A percentile compares a stretch with the other conserved stretches of the same genome.
phyloP scores from a whole-genome alignment of 2,888 invertebrate genomes.

The Lasioglossum pauxillum region DNA sequence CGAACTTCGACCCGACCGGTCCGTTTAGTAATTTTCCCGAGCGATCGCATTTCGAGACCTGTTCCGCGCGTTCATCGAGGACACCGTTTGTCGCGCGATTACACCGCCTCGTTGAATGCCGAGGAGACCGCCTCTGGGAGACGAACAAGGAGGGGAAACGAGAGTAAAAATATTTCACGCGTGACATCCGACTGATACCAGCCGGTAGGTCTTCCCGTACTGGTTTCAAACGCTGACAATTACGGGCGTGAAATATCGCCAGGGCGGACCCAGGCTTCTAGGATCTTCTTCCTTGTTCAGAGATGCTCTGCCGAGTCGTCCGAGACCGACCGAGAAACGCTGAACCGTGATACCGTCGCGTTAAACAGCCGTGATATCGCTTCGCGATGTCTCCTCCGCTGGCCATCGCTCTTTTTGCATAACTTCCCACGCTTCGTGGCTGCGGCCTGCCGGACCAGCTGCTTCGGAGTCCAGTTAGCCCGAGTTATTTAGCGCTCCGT shows the following conservation, averaged over 20 bases:
- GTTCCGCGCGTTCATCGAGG: constrained; percentile 64
- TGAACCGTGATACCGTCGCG: neutral
- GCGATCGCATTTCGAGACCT: constrained; percentile 59
- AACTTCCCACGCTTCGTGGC: constrained; percentile 74
- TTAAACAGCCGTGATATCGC: constrained; percentile 54
- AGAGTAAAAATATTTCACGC: constrained; percentile 70
- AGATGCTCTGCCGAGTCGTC: neutral
- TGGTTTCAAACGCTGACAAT: constrained; percentile 71
- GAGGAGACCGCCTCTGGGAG: constrained; percentile 10
- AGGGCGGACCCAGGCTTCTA: neutral
- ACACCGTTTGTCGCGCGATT: constrained; percentile 9
- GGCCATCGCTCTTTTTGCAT: constrained; percentile 69
- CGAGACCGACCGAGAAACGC: neutral
- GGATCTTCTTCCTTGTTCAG: neutral
- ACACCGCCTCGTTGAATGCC: neutral
- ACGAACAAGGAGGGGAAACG: constrained; percentile 32
- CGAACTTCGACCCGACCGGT: constrained; percentile 62
- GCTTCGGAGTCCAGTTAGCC: constrained; percentile 68
- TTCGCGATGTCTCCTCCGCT: constrained; percentile 43
- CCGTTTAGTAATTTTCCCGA: constrained; percentile 58
- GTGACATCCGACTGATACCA: constrained; percentile 59
- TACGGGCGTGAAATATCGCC: constrained; percentile 49
- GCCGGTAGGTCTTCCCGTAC: constrained; percentile 54
- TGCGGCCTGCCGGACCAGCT: constrained; percentile 58
- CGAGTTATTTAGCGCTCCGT: constrained; percentile 69